phyloP scores from a whole-genome alignment of 1,140 invertebrate genomes.

The Atopsyche davidsoni region DNA sequence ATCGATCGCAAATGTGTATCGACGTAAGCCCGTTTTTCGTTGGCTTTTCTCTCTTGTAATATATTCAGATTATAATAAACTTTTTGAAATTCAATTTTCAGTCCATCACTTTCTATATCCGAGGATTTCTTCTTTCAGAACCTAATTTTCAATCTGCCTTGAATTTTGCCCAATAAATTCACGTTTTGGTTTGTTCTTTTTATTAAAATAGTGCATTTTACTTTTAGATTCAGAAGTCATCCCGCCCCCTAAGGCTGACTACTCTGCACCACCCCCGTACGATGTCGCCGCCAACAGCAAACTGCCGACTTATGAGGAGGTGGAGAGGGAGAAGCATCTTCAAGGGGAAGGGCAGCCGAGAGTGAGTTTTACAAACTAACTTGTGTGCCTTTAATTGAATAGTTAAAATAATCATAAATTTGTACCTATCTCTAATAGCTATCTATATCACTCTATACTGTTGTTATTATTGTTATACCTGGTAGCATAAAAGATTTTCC shows the following conservation, averaged over 20 bases:
- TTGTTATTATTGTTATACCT: no score
- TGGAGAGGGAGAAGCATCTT: conserved; percentile 75
- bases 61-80: background rate
- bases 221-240: conserved; percentile 35
- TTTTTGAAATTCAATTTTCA: background rate
- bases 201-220: no score
- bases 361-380: conserved; percentile 31
- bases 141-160: background rate
- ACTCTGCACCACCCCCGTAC: conserved; percentile 81
- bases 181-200: background rate
- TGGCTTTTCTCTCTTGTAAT: no score
- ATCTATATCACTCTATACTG: no score
- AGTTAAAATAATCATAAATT: background rate
- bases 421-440: no score
- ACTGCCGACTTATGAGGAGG: conserved; percentile 86
- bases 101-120: background rate
- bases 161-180: background rate
- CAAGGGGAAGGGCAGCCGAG: conserved; percentile 58
- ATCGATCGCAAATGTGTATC: no score
- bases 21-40: no score
- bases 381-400: background rate
- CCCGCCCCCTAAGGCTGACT: conserved; percentile 72
- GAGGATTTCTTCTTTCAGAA: background rate
- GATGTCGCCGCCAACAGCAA: conserved; percentile 70
- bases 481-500: no score